phyloP scores from a whole-genome alignment of 1,140 invertebrate species.

The Papilio aristodemus region DNA sequence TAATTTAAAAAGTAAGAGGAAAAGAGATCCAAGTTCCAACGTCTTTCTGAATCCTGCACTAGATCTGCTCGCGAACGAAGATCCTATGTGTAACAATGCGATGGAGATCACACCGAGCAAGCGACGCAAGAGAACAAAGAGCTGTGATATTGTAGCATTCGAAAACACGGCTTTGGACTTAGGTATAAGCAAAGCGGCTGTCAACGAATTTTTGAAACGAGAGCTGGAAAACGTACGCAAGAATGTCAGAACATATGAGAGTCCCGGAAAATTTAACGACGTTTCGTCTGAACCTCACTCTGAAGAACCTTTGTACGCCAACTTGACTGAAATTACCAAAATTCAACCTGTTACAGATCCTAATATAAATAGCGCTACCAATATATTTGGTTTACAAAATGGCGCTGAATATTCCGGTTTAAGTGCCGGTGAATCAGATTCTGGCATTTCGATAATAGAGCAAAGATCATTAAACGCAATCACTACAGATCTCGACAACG shows the following conservation, averaged over 20 bases:
- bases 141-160: conserved; percentile 66
- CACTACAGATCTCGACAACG: conserved; percentile 42
- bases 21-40: conserved; percentile 63
- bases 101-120: conserved; percentile 77
- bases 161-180: conserved; percentile 75
- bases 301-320: conserved; percentile 63
- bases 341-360: conserved; percentile 17
- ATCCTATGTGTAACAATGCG: conserved; percentile 75
- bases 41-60: conserved; percentile 75
- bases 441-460: conserved; percentile 63
- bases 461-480: conserved; percentile 51
- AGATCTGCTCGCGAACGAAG: conserved; percentile 73
- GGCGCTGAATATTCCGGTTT: conserved; percentile 31
- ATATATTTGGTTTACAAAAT: conserved; percentile 23
- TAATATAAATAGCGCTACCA: conserved; percentile 23
- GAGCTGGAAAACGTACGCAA: conserved; percentile 75
- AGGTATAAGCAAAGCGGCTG: conserved; percentile 63
- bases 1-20: conserved; percentile 63
- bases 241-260: conserved; percentile 57
- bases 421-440: conserved; percentile 52
- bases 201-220: conserved; percentile 66
- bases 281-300: not conserved
- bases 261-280: conserved; percentile 37
- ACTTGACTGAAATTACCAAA: conserved; percentile 45
- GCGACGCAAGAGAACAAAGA: conserved; percentile 64